Percentiles rank a stretch among this genome's conserved stretches.
phyloP scores from a whole-genome alignment of 2,113 vertebrate genomes.

The Narcine bancroftii region DNA sequence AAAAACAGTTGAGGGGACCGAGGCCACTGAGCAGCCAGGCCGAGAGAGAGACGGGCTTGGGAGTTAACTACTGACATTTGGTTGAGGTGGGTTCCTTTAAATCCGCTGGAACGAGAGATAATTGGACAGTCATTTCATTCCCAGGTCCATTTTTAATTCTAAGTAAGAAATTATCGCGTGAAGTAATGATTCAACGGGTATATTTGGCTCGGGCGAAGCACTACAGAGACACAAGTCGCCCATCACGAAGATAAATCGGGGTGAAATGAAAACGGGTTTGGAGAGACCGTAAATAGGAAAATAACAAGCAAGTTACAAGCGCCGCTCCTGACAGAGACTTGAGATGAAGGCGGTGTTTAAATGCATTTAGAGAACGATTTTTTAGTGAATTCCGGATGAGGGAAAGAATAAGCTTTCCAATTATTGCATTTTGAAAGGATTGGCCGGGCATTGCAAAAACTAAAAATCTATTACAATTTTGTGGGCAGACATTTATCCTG shows the following conservation, averaged over 20 bases:
- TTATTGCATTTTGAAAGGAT: conserved; percentile 10
- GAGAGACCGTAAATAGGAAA: not conserved
- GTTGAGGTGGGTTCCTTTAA: not conserved
- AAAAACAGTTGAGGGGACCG: not conserved
- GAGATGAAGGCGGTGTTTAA: not conserved
- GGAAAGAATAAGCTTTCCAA: not conserved
- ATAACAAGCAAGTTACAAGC: not conserved
- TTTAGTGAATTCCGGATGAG: not conserved
- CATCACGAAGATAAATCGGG: not conserved
- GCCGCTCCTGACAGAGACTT: not conserved
- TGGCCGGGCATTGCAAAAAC: not conserved
- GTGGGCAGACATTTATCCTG: conserved; percentile 35
- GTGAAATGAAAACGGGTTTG: not conserved
- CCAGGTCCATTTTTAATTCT: not conserved
- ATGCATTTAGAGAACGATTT: not conserved
- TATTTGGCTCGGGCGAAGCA: not conserved
- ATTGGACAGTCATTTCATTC: not conserved
- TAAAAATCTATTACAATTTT: conserved; percentile 36
- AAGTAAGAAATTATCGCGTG: not conserved
- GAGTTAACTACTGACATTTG: not conserved
- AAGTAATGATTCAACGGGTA: not conserved
- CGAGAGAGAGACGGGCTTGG: not conserved
- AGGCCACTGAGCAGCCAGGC: too few species aligned
- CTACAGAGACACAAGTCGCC: not conserved
- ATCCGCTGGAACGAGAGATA: not conserved